These are phyloP conservation scores for Ceratina australensis DNA, from an alignment of 1,140 invertebrate genomes.

Conservation along the genomic window DNA sequence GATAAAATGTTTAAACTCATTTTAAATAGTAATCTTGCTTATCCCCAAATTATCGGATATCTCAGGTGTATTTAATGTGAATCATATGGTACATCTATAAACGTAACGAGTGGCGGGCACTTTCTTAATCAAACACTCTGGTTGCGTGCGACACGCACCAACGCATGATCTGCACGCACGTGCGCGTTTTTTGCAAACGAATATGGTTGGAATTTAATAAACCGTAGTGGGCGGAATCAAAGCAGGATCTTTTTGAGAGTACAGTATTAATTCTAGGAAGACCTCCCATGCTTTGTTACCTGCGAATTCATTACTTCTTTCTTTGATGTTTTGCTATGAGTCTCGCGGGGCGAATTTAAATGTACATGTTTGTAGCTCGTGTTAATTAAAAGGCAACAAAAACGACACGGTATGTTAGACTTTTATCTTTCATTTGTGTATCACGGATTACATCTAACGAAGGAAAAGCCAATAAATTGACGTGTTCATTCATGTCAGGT, in stretches of 20 bases:
- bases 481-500: conserved; percentile 1
- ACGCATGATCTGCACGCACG: conserved; percentile 38
- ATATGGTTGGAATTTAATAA: conserved; percentile 5
- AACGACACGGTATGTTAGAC: not conserved
- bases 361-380: not conserved
- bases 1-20: not conserved
- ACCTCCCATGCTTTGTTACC: not conserved
- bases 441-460: not conserved
- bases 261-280: conserved; percentile 17
- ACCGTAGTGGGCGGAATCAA: conserved; percentile 24
- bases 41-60: conserved; percentile 18
- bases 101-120: conserved; percentile 31
- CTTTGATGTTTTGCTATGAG: not conserved
- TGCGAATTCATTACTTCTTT: too few species aligned
- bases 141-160: conserved; percentile 56
- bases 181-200: conserved; percentile 22
- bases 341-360: not conserved
- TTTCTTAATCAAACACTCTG: conserved; percentile 48
- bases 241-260: not conserved
- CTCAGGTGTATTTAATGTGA: not conserved
- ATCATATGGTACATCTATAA: not conserved
- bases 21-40: not conserved
- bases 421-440: not conserved
- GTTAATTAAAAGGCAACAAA: not conserved
- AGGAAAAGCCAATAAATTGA: not conserved